Percentiles rank a stretch among this genome's conserved stretches.
Conservation (phyloP, 2,888 invertebrate genomes). For the Monochamus alternatus region DNA sequence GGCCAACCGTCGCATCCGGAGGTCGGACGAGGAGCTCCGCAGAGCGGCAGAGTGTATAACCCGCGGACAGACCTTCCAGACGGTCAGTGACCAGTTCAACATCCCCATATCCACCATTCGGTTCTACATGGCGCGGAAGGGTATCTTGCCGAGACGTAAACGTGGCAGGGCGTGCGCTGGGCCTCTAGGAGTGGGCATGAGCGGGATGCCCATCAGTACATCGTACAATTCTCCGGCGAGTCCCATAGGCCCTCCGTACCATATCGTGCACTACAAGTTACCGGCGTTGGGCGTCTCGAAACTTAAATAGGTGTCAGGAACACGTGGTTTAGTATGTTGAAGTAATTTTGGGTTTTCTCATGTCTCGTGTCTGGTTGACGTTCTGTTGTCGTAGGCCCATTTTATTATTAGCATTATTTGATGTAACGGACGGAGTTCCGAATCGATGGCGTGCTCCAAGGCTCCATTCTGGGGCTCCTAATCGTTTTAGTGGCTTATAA, state of each 20-base stretch:
- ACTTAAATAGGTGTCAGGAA: constrained; percentile 64
- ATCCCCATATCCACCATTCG: constrained; percentile 91
- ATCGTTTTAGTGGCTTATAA: neutral
- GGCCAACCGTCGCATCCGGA: constrained; percentile 75
- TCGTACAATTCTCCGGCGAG: constrained; percentile 73
- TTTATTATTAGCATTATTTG: constrained; percentile 31
- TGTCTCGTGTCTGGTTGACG: constrained; percentile 1
- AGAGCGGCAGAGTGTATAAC: constrained; percentile 89
- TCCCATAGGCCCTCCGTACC: constrained; percentile 82
- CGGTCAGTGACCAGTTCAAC: constrained; percentile 89
- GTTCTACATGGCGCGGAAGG: constrained; percentile 91
- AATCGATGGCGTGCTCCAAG: neutral
- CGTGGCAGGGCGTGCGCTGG: constrained; percentile 79
- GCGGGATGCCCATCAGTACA: constrained; percentile 59
- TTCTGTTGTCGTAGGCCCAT: constrained; percentile 34
- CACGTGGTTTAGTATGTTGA: neutral
- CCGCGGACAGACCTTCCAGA: constrained; percentile 90
- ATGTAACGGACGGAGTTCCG: neutral
- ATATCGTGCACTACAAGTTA: constrained; percentile 84
- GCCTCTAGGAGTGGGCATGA: constrained; percentile 68
- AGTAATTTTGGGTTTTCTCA: constrained; percentile 8
- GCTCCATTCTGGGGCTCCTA: neutral
- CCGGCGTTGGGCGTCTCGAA: constrained; percentile 76
- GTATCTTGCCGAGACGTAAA: constrained; percentile 85
- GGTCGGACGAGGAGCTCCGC: constrained; percentile 84